Conservation (phyloP, 2,888 invertebrate genomes). For the Fragum sueziense region DNA sequence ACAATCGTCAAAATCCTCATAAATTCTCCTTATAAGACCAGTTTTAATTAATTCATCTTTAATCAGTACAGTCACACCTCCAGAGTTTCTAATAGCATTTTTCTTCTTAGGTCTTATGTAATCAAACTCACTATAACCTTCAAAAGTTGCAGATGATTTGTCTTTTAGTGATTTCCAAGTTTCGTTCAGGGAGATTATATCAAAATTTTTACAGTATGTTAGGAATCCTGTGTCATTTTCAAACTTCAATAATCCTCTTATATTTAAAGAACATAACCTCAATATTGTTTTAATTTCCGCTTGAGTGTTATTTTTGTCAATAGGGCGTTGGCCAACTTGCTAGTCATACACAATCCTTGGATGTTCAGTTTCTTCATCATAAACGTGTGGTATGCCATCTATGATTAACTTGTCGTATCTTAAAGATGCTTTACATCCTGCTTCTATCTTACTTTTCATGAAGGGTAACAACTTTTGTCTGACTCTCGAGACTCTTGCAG, state of each 20-base stretch:
- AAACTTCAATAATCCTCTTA: background rate
- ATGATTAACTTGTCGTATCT: too few relatives aligned
- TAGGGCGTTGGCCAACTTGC: too few relatives aligned
- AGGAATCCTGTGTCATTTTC: background rate
- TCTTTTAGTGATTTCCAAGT: background rate
- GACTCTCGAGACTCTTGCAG: too few relatives aligned
- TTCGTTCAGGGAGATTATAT: background rate
- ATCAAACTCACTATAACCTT: background rate
- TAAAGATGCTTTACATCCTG: too few relatives aligned
- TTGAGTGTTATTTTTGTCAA: too few relatives aligned
- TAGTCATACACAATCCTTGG: too few relatives aligned
- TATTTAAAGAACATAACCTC: slow-evolving; percentile 7
- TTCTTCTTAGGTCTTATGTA: background rate
- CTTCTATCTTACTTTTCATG: too few relatives aligned
- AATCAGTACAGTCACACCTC: background rate
- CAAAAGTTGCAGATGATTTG: background rate
- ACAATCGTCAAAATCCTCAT: background rate
- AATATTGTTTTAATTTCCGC: too few relatives aligned
- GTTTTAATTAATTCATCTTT: background rate
- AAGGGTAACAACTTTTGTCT: too few relatives aligned
- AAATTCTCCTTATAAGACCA: background rate
- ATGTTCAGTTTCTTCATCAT: too few relatives aligned
- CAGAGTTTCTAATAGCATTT: background rate
- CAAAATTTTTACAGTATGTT: background rate
- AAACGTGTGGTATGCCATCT: too few relatives aligned